Conservation (phyloP, 2,888 invertebrate species). For the Eilema sororculum region DNA sequence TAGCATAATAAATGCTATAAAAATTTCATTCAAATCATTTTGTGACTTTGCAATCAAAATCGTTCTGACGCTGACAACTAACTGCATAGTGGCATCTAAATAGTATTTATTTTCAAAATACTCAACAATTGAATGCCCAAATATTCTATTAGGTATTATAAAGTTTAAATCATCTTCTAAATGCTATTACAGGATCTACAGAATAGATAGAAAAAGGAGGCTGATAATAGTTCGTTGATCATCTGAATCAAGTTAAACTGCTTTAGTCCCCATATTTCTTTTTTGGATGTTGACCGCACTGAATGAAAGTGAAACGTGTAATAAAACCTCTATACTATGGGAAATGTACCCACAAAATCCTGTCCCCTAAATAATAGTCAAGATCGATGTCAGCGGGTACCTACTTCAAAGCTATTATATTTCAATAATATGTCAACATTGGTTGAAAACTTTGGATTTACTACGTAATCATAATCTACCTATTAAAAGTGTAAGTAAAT, state of each 20-base stretch:
- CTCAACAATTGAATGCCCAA: background rate
- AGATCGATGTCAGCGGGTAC: background rate
- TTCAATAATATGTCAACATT: conserved; percentile 1
- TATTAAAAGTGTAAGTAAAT: background rate
- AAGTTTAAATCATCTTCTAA: too few species aligned
- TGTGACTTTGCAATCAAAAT: too few species aligned
- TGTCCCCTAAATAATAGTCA: background rate
- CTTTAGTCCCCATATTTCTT: background rate
- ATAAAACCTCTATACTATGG: conserved; percentile 4
- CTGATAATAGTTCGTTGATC: background rate
- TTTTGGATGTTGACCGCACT: background rate
- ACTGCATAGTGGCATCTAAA: too few species aligned
- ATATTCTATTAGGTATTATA: background rate
- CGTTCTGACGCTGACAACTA: too few species aligned
- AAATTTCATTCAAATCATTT: too few species aligned
- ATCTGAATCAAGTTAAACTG: background rate
- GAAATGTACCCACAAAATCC: background rate
- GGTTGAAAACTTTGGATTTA: background rate
- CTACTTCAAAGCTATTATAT: background rate
- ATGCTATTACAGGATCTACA: background rate
- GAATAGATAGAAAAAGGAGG: background rate
- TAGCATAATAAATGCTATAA: too few species aligned
- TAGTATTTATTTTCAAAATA: background rate
- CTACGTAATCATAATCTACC: background rate
- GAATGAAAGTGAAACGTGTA: background rate